Evolutionary conservation across 2,113 vertebrate species (phyloP), one percentile per base, ranked within the genome.

Genomic region (Corvus cornix): DNA sequence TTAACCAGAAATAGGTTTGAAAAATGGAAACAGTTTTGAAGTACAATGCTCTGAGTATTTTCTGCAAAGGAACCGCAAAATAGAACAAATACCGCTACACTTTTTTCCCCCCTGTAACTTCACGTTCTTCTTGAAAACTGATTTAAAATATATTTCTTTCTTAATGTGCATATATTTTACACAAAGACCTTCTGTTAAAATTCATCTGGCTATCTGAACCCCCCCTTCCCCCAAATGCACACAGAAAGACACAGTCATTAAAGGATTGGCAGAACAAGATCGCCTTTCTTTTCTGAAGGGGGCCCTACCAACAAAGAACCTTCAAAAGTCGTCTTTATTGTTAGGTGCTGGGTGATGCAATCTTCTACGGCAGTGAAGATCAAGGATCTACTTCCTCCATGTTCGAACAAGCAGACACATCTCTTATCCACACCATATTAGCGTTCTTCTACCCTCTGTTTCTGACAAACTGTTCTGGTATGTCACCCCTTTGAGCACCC

Each of bases 151-250:
- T 75, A 76, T 69, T 88, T 93, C 16, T 60, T 87, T 90, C 43
- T 76, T 79, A 76, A 72, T 35, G 52, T 77, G 41, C 84, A 58
- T 31, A 49, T 84, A 89, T 78, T 83, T 96, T 56, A 90, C 62
- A 97, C 95, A 96, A 96, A 97, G 95, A 80, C 85, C 39, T 83
- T 86, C 95, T 97, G 96, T 97, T 87, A 90, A 93, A 94, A 92
- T 87, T 94, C 66, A 82, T 93, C 87, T 90, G 81, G 75, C 58
- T 87, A 56, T 92, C 55, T 72, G 67, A 90, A n/a, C 16, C 7
- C 31, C 55, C 20, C 48, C 30, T 60, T 23, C 56, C 66, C 73
- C 52, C 18, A 30, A 68, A 82, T 73, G 89, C 88, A 78, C 22
- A 69, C 52, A 92, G 89, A 90, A 55, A 90, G 68, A 90, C 86